A percentile compares a stretch with the other conserved stretches of the same genome.
Conservation (phyloP, 2,888 invertebrate genomes). For the Vandiemenella viatica region DNA sequence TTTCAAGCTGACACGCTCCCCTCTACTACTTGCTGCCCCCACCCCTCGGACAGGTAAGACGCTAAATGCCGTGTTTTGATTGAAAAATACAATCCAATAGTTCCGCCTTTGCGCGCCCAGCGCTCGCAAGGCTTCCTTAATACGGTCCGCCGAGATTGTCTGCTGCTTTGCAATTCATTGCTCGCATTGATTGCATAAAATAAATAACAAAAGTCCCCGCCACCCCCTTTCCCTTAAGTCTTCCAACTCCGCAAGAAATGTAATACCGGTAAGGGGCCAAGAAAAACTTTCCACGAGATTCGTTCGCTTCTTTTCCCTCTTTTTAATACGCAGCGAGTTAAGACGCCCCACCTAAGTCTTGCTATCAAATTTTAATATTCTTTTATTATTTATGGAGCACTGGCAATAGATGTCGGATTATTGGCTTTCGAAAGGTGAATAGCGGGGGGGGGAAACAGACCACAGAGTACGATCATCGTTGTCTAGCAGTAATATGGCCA, state of each 20-base stretch:
- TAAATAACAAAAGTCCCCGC: conserved; percentile 6
- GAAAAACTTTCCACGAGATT: neutral
- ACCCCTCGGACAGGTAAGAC: too few relatives aligned
- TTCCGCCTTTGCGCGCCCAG: neutral
- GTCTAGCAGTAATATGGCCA: too few relatives aligned
- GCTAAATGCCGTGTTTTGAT: conserved; percentile 9
- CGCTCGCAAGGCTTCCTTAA: too few relatives aligned
- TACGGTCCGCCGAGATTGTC: conserved; percentile 8
- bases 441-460: too few relatives aligned
- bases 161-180: conserved; percentile 12
- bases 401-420: neutral
- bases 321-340: neutral
- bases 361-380: neutral
- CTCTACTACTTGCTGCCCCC: too few relatives aligned
- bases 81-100: conserved; percentile 11
- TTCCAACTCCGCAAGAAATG: too few relatives aligned
- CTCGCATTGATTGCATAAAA: conserved; percentile 9
- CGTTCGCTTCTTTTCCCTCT: neutral
- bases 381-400: neutral
- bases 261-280: neutral
- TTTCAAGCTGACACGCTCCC: too few relatives aligned
- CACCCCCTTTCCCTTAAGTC: too few relatives aligned
- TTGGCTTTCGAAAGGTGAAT: too few relatives aligned
- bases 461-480: too few relatives aligned
- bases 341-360: neutral